phyloP scores from a whole-genome alignment of 2,888 invertebrate genomes.

The Hyles lineata region DNA sequence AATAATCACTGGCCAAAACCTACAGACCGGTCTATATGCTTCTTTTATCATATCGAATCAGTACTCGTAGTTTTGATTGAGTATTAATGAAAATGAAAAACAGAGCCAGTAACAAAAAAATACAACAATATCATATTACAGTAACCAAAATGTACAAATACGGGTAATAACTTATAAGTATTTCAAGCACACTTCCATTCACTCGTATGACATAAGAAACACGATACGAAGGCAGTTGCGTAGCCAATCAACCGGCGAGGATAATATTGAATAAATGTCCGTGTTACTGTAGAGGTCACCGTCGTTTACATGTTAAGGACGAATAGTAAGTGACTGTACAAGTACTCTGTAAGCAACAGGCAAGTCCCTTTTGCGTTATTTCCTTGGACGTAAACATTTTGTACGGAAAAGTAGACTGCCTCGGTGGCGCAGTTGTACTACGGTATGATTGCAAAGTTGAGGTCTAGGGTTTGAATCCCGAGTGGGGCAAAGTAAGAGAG shows the following conservation, averaged over 20 bases:
- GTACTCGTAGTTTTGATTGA: no score
- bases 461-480: no score
- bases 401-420: no score
- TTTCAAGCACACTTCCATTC: not conserved
- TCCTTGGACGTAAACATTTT: not conserved
- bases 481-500: no score
- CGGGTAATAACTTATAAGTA: not conserved
- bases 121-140: not conserved
- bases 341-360: conserved; percentile 19
- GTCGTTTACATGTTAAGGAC: conserved; percentile 22
- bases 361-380: not conserved
- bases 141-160: no score
- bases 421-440: no score
- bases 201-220: not conserved
- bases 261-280: conserved; percentile 4
- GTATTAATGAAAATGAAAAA: no score
- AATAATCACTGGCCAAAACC: no score
- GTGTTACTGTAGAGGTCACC: conserved; percentile 3
- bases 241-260: conserved; percentile 15
- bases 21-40: no score
- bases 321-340: conserved; percentile 10
- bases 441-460: no score
- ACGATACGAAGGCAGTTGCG: not conserved
- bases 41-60: no score
- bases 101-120: not conserved